Conservation (phyloP, 1,140 invertebrate genomes). For the Solen grandis region DNA sequence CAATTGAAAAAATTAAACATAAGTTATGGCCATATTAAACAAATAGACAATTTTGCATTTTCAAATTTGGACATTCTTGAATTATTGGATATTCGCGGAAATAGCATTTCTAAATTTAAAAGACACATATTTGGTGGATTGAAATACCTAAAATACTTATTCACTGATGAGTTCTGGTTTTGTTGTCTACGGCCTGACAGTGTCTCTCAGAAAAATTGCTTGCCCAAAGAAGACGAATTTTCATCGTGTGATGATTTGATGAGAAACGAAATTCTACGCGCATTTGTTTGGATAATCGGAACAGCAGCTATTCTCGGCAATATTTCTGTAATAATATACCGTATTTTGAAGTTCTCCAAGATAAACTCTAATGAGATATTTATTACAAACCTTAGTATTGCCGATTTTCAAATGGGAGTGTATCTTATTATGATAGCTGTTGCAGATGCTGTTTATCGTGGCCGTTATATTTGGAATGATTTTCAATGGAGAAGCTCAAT, state of each 20-base stretch:
- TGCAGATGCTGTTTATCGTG: constrained; percentile 65
- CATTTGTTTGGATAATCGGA: constrained; percentile 66
- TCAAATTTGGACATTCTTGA: background rate
- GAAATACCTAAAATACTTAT: background rate
- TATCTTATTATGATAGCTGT: constrained; percentile 73
- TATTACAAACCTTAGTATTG: constrained; percentile 67
- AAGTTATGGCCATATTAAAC: background rate
- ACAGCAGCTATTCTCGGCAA: constrained; percentile 62
- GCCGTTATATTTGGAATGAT: constrained; percentile 62
- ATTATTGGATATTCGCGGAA: background rate
- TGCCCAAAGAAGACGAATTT: constrained; percentile 58
- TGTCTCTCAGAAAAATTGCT: constrained; percentile 51
- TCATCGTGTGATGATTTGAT: constrained; percentile 67
- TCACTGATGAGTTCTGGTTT: background rate
- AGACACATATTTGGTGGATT: background rate
- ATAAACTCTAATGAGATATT: constrained; percentile 65
- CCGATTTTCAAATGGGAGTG: constrained; percentile 76
- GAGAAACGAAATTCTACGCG: constrained; percentile 55
- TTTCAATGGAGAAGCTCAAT: constrained; percentile 58
- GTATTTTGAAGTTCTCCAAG: constrained; percentile 39
- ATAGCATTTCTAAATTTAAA: background rate
- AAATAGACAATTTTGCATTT: background rate
- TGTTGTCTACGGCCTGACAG: constrained; percentile 10
- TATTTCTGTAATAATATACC: constrained; percentile 53
- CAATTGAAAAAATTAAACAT: background rate